Evolutionary conservation across 2,888 invertebrate species (phyloP), one percentile per base, ranked within the genome.

Genomic region (Oeneis ivallda): DNA sequence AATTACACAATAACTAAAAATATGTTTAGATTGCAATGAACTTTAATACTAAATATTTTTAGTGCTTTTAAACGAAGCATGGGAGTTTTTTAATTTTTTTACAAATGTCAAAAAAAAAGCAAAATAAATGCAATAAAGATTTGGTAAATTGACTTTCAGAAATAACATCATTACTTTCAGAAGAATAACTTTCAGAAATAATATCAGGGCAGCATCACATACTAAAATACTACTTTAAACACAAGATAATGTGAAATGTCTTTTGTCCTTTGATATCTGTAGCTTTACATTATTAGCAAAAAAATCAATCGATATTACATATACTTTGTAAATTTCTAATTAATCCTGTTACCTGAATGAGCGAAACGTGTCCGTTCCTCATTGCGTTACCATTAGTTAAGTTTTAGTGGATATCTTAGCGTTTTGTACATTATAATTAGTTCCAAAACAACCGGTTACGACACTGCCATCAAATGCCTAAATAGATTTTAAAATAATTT

Each of bases 381-480:
- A 83, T 85, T 81, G 83, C 84, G 92, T 92, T 92, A 92, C 92
- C 92, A 92, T 89, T 91, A 92, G 84, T 83, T 91, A 88, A 91
- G 90, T 84, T 75, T 86, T 89, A 90, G 89, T 71, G 71, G 74
- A 76, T 84, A 84, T 79, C 83, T 80, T 67, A 70, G 49, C 41
- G 43, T 86, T 87, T 86, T 88, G 84, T 91, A 89, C 76, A 87
- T 86, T 88, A 73, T 74, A 73, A 84, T 87, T 85, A 87, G 84
- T 87, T 86, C 74, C 84, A 82, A 85, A 79, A 87, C 86, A 90
- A 91, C 87, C 91, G 88, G 88, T 90, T 87, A 88, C 85, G 81
- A 87, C 86, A 90, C 91, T 91, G 92, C 92, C 92, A 91, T 92
- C 84, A 88, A 89, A 91, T 92, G 92, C 91, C 91, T 92, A 91